These are phyloP conservation scores for Drosophila azteca DNA, from an alignment of 1,140 invertebrate species.

Conservation along the genomic window DNA sequence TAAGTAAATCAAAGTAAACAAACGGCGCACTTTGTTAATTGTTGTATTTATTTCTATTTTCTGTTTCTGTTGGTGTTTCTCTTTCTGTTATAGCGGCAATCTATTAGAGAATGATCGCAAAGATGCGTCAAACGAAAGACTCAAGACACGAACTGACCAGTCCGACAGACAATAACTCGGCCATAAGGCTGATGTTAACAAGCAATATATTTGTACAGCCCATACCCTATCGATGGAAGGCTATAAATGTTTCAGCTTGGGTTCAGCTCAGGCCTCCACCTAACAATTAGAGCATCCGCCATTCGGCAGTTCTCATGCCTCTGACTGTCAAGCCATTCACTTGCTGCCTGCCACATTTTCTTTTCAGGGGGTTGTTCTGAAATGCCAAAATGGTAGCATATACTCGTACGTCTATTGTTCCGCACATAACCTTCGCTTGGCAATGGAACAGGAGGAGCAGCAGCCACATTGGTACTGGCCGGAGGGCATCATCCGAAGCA, in stretches of 20 bases:
- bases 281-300: too few relatives aligned
- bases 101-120: slow-evolving; percentile 53
- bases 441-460: slow-evolving; percentile 55
- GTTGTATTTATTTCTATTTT: slow-evolving; percentile 56
- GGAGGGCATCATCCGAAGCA: slow-evolving; percentile 23
- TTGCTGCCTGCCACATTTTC: slow-evolving; percentile 27
- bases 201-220: slow-evolving; percentile 41
- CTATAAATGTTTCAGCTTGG: neutral
- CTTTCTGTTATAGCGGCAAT: slow-evolving; percentile 32
- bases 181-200: slow-evolving; percentile 19
- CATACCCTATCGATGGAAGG: neutral
- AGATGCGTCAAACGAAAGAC: slow-evolving; percentile 70
- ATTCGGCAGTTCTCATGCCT: too few relatives aligned
- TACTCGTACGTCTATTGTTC: slow-evolving; percentile 25
- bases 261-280: too few relatives aligned
- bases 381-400: slow-evolving; percentile 54
- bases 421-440: slow-evolving; percentile 63
- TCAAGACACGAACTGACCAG: slow-evolving; percentile 68
- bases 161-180: slow-evolving; percentile 12
- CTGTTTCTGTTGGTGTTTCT: slow-evolving; percentile 14
- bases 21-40: slow-evolving; percentile 74
- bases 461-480: slow-evolving; percentile 40
- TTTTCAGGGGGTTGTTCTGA: slow-evolving; percentile 43
- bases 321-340: slow-evolving; percentile 18
- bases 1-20: slow-evolving; percentile 75